A percentile compares a stretch with the other conserved stretches of the same genome.
Conservation (phyloP, 2,888 invertebrate genomes). For the Eupithecia abbreviata region DNA sequence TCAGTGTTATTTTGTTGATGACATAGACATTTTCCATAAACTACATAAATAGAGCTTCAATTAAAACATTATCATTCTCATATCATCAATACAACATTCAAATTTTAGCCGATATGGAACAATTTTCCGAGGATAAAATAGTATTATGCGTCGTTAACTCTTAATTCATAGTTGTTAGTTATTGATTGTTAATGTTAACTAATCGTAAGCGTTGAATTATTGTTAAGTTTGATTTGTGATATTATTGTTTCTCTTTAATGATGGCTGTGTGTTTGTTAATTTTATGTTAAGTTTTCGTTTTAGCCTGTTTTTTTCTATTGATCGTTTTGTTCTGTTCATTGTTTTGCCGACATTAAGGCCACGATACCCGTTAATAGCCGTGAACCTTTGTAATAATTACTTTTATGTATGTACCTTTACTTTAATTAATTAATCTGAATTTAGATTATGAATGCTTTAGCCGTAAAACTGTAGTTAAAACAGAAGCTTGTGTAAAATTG, state of each 20-base stretch:
- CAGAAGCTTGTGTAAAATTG: constrained; percentile 83
- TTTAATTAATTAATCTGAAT: constrained; percentile 40
- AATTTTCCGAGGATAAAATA: constrained; percentile 64
- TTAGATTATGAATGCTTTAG: constrained; percentile 50
- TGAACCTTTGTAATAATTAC: constrained; percentile 44
- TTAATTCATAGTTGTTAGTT: constrained; percentile 43
- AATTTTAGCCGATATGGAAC: not conserved
- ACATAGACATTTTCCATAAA: not conserved
- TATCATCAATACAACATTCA: not conserved
- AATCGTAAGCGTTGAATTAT: constrained; percentile 78
- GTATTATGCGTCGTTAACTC: constrained; percentile 60
- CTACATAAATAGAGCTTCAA: not conserved
- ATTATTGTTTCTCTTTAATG: constrained; percentile 58
- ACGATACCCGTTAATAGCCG: constrained; percentile 42
- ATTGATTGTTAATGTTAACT: constrained; percentile 67
- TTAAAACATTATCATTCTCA: not conserved
- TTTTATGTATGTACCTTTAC: constrained; percentile 26
- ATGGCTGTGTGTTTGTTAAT: constrained; percentile 84
- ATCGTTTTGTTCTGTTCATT: constrained; percentile 57
- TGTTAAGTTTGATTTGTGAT: constrained; percentile 77
- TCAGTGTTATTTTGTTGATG: not conserved
- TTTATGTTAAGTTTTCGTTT: constrained; percentile 84
- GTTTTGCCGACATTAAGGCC: constrained; percentile 78
- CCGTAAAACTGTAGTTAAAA: constrained; percentile 77
- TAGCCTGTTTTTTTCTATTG: constrained; percentile 55